A percentile compares a stretch with the other conserved stretches of the same genome.
Conservation (phyloP, 1,140 invertebrate species). For the Nymphalis io region DNA sequence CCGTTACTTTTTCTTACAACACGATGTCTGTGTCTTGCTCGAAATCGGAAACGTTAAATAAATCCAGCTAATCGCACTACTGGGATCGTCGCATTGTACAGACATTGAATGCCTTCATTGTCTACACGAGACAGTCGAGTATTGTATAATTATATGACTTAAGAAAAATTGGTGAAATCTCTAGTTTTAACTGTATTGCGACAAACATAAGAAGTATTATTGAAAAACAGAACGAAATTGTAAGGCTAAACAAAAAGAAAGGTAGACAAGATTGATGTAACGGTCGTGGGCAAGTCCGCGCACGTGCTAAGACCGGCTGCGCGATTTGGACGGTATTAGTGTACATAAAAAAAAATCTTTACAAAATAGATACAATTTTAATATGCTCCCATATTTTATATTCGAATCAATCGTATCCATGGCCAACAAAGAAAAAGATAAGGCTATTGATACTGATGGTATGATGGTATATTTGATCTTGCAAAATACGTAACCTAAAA, state of each 20-base stretch:
- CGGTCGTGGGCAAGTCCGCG: constrained; percentile 66
- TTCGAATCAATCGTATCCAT: neutral
- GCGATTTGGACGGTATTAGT: constrained; percentile 44
- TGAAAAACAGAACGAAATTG: constrained; percentile 20
- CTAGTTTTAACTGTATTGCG: constrained; percentile 23
- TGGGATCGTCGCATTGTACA: constrained; percentile 64
- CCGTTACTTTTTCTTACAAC: constrained; percentile 21
- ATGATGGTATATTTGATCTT: too few species aligned
- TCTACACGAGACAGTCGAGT: constrained; percentile 51
- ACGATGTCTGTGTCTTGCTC: constrained; percentile 28
- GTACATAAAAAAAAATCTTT: constrained; percentile 23
- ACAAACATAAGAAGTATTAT: constrained; percentile 35
- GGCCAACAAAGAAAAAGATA: neutral
- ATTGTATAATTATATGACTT: constrained; percentile 9
- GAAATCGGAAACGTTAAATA: constrained; percentile 67
- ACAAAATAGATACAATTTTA: constrained; percentile 1
- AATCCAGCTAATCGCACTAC: constrained; percentile 66
- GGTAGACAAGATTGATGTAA: constrained; percentile 75
- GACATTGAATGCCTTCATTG: constrained; percentile 75
- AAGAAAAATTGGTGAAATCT: neutral
- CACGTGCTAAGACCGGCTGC: constrained; percentile 74
- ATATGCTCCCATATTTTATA: neutral
- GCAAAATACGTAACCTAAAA: too few species aligned
- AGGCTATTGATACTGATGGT: too few species aligned
- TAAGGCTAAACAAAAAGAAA: constrained; percentile 57